Conservation (phyloP, 2,113 vertebrate genomes). For the Dissostichus mawsoni region DNA sequence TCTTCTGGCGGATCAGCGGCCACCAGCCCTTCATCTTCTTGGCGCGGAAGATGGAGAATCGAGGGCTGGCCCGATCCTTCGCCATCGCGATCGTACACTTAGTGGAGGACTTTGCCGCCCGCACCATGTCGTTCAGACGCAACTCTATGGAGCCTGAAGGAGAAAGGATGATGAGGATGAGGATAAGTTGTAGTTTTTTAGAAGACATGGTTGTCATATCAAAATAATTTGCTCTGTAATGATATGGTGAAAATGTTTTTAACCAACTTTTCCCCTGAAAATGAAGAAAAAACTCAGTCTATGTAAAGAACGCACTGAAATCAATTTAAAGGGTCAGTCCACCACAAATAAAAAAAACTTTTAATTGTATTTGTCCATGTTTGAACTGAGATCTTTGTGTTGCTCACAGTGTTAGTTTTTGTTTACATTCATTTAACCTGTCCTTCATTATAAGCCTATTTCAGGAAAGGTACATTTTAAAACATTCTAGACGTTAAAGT, state of each 20-base stretch:
- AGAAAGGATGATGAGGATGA: background rate
- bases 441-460: background rate
- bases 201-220: too few relatives aligned
- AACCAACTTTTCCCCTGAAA: background rate
- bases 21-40: conserved; percentile 94
- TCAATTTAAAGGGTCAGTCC: too few relatives aligned
- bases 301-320: too few relatives aligned
- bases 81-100: conserved; percentile 90
- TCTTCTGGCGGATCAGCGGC: conserved; percentile 90
- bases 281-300: background rate
- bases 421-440: too few relatives aligned
- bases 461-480: background rate
- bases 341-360: too few relatives aligned
- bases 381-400: too few relatives aligned
- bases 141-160: conserved; percentile 89
- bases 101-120: conserved; percentile 84
- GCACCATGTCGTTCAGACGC: conserved; percentile 90
- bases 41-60: conserved; percentile 91
- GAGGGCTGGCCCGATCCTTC: conserved; percentile 85
- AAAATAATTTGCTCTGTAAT: background rate
- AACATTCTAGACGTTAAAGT: background rate
- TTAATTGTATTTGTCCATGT: too few relatives aligned
- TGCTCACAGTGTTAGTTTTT: too few relatives aligned
- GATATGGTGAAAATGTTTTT: too few relatives aligned
- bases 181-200: background rate